Evolutionary conservation across 53 echinoderm and acorn worm species (phyloP), one percentile per base, ranked within the genome.

Genomic region (Luidia sarsii): DNA sequence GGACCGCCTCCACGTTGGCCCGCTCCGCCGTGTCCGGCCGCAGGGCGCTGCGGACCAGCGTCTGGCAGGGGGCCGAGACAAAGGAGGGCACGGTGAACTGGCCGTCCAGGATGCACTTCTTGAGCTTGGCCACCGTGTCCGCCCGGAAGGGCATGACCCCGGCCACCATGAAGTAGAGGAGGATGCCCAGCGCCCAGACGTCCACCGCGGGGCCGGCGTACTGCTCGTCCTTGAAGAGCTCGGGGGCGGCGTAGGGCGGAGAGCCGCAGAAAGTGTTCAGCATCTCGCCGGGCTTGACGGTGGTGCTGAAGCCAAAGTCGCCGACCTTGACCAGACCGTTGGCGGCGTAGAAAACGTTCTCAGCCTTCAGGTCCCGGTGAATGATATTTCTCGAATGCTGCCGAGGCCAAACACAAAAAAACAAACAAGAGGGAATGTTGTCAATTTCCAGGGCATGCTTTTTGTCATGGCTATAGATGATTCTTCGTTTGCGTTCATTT

Each of bases 201-300:
- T 99, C 99, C 56, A 99, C 99, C 2, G 93, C 88, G 48, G 86
- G 82, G 7, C 99, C 99, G 4, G 91, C 57, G 71, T 99, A 99
- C 55, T 99, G 72, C 79, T 99, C 99, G 39, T 99, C 99, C 33
- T 99, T 99, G 88, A 99, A 99, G 35, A 99, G 87, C 82, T 99
- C 99, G 0, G 99, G 99, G 32, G 99, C 99, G 16, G 99, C 99
- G 41, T 99, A 99, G 0, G 99, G 99, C 3, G 99, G 99, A 10
- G 99, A 99, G 11, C 99, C 99, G 54, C 99, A 99, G 70, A 99
- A 99, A 2, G 99, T 99, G 72, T 99, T 99, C n/a, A 99, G 49
- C 45, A 86, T 91, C 65, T 94, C 99, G 14, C 82, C 89, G 46
- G 77, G 79, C 22, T 87, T 91, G 67, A 89, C 91, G 41, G 90